Base-by-base conservation (phyloP, 2,797 vertebrate genomes). In the Enteromius argenteus region DNA sequence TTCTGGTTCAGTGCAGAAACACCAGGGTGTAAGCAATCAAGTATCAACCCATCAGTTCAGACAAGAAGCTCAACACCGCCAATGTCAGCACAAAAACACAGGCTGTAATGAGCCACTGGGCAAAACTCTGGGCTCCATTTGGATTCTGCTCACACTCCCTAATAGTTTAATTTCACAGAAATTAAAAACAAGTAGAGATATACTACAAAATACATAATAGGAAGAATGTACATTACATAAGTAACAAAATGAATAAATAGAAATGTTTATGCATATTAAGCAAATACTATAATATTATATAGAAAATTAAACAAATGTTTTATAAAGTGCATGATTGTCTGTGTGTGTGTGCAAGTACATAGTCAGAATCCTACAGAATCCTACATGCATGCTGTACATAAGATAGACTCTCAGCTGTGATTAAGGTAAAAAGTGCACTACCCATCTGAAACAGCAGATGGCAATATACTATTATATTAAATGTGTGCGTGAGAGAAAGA, bases 401-500 rank as follows among this genome's bases (percentile, higher is more conserved):
- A 27, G 27, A 32, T 8, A 32, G 30, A 32, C 56, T 46, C 3
- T 77, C 23, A 60, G 15, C 68, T 51, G 67, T 60, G 74, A 82
- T 82, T 49, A 64, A 80, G 72, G 13, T 27, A 64, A 80, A 49
- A n/a, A 19, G 19, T 85, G 84, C 72, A 74, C 2, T 84, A n/a
- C 15, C 5, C 46, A 30, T 46, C 56, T 13, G 35, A 3, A 58
- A 71, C 90, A 89, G 85, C 64, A 89, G 90, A 89, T 86, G 90
- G 90, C 88, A 89, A 83, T 90, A 81, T 71, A 79, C 58, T 44
- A 67, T 66, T 82, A 82, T 13, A n/a, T 9, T 73, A 66, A 19
- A 56, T 27, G 19, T 60, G 64, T 39, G 68, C 37, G 11, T 42
- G 19, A 23, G 9, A 46, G 37, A 87, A 2, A 68, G 58, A 72